phyloP scores from a whole-genome alignment of 2,888 invertebrate species.

The Allolobophora icterica region DNA sequence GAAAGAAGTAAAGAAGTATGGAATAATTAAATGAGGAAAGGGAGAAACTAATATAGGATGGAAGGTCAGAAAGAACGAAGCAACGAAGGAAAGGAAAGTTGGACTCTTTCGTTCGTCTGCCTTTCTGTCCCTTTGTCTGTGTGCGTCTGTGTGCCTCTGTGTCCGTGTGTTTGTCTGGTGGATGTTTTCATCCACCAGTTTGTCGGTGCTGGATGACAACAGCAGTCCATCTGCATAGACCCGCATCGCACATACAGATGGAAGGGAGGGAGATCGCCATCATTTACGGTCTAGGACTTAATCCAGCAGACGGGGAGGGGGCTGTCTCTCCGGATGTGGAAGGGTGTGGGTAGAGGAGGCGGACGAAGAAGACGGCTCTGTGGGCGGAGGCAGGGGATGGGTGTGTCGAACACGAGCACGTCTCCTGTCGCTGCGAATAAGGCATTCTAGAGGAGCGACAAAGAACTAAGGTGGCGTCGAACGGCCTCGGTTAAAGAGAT shows the following conservation, averaged over 20 bases:
- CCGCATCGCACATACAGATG: neutral
- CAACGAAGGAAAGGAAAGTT: neutral
- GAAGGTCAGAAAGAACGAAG: neutral
- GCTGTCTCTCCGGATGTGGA: neutral
- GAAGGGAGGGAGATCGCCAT: neutral
- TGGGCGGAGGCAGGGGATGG: neutral
- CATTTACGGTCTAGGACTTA: neutral
- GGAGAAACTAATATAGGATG: neutral
- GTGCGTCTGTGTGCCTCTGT: neutral
- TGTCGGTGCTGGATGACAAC: neutral
- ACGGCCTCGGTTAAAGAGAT: neutral
- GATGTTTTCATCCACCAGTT: neutral
- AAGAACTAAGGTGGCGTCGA: neutral
- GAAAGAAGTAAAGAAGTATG: neutral
- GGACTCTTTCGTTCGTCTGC: neutral
- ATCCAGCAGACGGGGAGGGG: neutral
- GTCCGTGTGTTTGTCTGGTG: slow-evolving; percentile 26
- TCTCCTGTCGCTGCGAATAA: neutral
- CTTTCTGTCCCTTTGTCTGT: no score
- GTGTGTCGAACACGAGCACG: neutral
- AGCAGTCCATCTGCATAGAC: neutral
- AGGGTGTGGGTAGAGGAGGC: neutral
- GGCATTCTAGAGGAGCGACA: neutral
- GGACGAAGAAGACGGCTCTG: neutral
- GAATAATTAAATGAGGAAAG: neutral